These are phyloP conservation scores for Sarcophaga caerulescens DNA, from an alignment of 2,888 invertebrate genomes.

Conservation along the genomic window DNA sequence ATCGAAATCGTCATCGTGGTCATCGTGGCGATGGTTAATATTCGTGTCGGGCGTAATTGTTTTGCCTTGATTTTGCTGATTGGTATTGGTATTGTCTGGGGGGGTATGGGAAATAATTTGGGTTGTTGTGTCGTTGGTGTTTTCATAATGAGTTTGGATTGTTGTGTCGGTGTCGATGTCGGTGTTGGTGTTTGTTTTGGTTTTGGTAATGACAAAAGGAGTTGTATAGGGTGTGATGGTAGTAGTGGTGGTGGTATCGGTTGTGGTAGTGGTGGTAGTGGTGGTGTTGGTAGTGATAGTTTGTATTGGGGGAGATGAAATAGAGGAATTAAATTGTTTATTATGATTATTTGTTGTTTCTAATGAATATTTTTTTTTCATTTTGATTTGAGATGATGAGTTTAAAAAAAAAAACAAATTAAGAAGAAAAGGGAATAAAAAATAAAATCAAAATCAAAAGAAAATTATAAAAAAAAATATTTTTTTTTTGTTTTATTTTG, in stretches of 20 bases:
- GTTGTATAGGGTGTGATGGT: slow-evolving; percentile 42
- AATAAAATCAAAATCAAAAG: slow-evolving; percentile 47
- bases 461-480: slow-evolving; percentile 34
- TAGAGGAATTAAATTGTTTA: slow-evolving; percentile 69
- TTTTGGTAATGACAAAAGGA: slow-evolving; percentile 36
- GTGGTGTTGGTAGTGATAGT: slow-evolving; percentile 50
- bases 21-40: slow-evolving; percentile 32
- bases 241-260: slow-evolving; percentile 9
- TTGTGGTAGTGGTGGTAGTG: slow-evolving; percentile 11
- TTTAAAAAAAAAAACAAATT: slow-evolving; percentile 47
- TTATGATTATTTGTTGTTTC: slow-evolving; percentile 69
- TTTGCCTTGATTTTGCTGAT: slow-evolving; percentile 60
- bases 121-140: slow-evolving; percentile 55
- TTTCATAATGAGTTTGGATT: slow-evolving; percentile 40
- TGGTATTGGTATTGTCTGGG: slow-evolving; percentile 62
- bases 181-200: slow-evolving; percentile 28
- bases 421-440: slow-evolving; percentile 4
- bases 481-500: background rate
- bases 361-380: slow-evolving; percentile 55
- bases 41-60: slow-evolving; percentile 6
- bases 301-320: slow-evolving; percentile 68
- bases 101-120: slow-evolving; percentile 63
- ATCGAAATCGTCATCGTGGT: slow-evolving; percentile 71
- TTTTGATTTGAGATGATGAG: slow-evolving; percentile 65
- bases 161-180: slow-evolving; percentile 42